Evolutionary conservation across 2,113 vertebrate genomes (phyloP).

Genomic region (Protobothrops mucrosquamatus): DNA sequence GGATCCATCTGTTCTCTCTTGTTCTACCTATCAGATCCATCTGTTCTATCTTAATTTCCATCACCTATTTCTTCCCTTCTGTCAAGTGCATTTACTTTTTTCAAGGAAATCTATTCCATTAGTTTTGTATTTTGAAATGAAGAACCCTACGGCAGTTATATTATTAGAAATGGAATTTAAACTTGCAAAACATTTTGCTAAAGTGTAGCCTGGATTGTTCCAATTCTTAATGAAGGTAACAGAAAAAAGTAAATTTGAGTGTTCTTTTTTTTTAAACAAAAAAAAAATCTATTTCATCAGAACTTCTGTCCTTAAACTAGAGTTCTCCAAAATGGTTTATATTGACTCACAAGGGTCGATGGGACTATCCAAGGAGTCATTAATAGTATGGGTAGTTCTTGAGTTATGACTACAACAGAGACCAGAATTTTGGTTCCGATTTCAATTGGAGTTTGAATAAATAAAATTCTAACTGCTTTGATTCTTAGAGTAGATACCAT

Average conservation of each 20-base stretch:
- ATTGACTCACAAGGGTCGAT: neutral
- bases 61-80: slow-evolving; percentile 3
- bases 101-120: neutral
- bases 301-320: neutral
- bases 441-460: neutral
- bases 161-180: neutral
- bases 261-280: neutral
- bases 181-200: neutral
- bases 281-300: neutral
- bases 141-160: neutral
- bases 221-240: neutral
- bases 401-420: neutral
- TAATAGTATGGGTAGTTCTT: neutral
- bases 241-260: neutral
- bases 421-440: neutral
- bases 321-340: neutral
- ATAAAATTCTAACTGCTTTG: neutral
- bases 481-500: neutral
- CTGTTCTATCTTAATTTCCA: neutral
- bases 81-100: slow-evolving; percentile 1
- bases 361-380: neutral
- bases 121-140: neutral
- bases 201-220: neutral
- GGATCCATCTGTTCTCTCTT: neutral
- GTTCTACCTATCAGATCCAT: neutral